Percentiles rank a stretch among this genome's conserved stretches.
These are phyloP conservation scores for Drosophila nebulosa DNA, from an alignment of 1,140 invertebrate genomes.

Conservation along the genomic window DNA sequence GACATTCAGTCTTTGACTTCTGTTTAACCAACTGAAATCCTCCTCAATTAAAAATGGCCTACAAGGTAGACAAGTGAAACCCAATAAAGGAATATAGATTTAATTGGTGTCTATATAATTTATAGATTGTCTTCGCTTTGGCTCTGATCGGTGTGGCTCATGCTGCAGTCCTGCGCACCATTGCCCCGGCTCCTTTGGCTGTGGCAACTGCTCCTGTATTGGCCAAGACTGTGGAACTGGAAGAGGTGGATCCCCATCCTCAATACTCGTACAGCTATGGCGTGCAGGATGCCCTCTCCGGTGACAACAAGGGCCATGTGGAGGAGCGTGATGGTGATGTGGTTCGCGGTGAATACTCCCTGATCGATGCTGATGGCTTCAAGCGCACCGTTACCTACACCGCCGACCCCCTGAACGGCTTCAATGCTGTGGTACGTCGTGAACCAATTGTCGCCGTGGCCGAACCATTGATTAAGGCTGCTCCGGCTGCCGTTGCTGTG, in stretches of 20 bases:
- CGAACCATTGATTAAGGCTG: constrained; percentile 61
- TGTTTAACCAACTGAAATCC: constrained; percentile 36
- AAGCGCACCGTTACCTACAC: constrained; percentile 79
- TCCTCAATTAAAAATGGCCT: constrained; percentile 55
- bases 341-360: constrained; percentile 79
- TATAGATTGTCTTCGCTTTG: constrained; percentile 53
- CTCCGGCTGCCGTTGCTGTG: constrained; percentile 40
- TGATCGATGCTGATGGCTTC: constrained; percentile 76
- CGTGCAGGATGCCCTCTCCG: constrained; percentile 82
- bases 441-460: constrained; percentile 71
- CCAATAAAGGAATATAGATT: background rate
- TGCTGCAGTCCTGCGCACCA: constrained; percentile 50
- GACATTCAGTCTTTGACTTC: constrained; percentile 67
- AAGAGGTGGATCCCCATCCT: constrained; percentile 77
- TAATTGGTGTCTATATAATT: constrained; percentile 6
- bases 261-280: constrained; percentile 82
- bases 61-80: constrained; percentile 47
- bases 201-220: constrained; percentile 55
- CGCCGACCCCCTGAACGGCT: constrained; percentile 72
- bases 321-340: constrained; percentile 83
- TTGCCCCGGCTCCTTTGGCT: constrained; percentile 45
- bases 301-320: constrained; percentile 83
- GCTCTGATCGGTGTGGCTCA: constrained; percentile 48
- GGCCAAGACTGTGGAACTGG: constrained; percentile 64
- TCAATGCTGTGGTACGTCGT: constrained; percentile 79